Conservation (phyloP, 2,888 invertebrate species). For the Trichogramma dendrolimi region DNA sequence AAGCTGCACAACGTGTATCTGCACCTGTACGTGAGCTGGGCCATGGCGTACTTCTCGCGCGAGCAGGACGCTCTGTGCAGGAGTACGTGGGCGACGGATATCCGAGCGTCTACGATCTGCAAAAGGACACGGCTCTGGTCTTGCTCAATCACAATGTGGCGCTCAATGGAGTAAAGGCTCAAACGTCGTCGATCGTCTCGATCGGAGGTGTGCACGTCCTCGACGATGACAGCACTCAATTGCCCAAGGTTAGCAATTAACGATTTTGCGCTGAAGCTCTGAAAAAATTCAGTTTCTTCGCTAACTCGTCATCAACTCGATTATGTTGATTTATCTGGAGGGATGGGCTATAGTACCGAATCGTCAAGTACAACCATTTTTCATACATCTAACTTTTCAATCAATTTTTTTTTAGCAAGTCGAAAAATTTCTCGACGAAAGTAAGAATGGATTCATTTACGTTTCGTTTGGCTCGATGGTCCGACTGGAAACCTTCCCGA, state of each 20-base stretch:
- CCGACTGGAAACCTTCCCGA: slow-evolving; percentile 43
- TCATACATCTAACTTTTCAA: neutral
- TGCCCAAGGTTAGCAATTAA: too few relatives aligned
- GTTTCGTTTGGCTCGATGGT: slow-evolving; percentile 49
- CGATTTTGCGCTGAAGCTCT: too few relatives aligned
- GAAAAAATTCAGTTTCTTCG: too few relatives aligned
- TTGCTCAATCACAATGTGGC: slow-evolving; percentile 55
- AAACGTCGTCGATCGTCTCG: slow-evolving; percentile 52
- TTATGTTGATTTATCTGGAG: too few relatives aligned
- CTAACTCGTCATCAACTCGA: too few relatives aligned
- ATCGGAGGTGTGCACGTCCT: slow-evolving; percentile 58
- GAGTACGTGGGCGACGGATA: slow-evolving; percentile 35
- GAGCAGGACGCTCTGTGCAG: slow-evolving; percentile 21
- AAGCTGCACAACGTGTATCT: slow-evolving; percentile 37
- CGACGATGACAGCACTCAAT: slow-evolving; percentile 35
- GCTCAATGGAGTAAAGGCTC: slow-evolving; percentile 51
- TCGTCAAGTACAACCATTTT: too few relatives aligned
- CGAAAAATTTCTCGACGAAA: slow-evolving; percentile 43
- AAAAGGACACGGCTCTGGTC: slow-evolving; percentile 47
- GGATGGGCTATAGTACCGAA: too few relatives aligned
- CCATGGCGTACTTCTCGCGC: too few relatives aligned
- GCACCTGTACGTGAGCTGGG: neutral
- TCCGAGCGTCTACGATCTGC: slow-evolving; percentile 32
- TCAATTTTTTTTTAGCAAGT: slow-evolving; percentile 36
- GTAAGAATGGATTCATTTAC: slow-evolving; percentile 43